These are phyloP conservation scores for Ips typographus DNA, from an alignment of 1,140 invertebrate genomes.

Conservation along the genomic window DNA sequence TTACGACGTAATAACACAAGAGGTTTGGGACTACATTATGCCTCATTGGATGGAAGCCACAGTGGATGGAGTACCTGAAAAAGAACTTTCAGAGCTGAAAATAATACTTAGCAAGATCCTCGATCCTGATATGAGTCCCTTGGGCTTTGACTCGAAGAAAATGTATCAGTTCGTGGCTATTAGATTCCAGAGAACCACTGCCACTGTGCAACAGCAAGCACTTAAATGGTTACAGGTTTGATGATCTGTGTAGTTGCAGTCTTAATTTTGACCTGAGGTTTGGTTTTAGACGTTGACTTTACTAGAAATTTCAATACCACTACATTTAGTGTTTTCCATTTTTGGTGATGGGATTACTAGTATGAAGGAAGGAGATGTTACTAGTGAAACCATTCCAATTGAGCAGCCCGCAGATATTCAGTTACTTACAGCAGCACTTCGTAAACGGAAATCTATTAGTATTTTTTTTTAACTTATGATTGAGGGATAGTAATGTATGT, in stretches of 20 bases:
- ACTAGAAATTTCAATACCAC: slow-evolving; percentile 85
- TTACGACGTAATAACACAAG: slow-evolving; percentile 93
- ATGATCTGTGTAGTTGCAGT: neutral
- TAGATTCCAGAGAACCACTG: slow-evolving; percentile 80
- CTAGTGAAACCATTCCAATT: slow-evolving; percentile 52
- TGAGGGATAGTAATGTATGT: neutral
- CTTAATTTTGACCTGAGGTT: neutral
- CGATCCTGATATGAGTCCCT: slow-evolving; percentile 92
- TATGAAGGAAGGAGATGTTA: slow-evolving; percentile 60
- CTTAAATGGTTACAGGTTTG: slow-evolving; percentile 90
- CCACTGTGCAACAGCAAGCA: slow-evolving; percentile 90
- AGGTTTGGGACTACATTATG: slow-evolving; percentile 98
- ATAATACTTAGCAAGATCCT: slow-evolving; percentile 94
- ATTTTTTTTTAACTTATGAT: neutral
- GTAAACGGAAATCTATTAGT: neutral
- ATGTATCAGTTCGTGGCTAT: slow-evolving; percentile 94
- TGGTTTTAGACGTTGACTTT: slow-evolving; percentile 70
- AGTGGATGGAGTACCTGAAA: slow-evolving; percentile 89
- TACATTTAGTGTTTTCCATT: slow-evolving; percentile 83
- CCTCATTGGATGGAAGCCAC: slow-evolving; percentile 98
- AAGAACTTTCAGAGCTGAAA: slow-evolving; percentile 89
- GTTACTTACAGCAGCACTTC: slow-evolving; percentile 37
- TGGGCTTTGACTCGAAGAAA: slow-evolving; percentile 90
- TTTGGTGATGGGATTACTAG: slow-evolving; percentile 79
- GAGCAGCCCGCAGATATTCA: slow-evolving; percentile 48